A percentile compares a stretch with the other conserved stretches of the same genome.
phyloP scores from a whole-genome alignment of 2,888 invertebrate genomes.

The Molanna angustata region DNA sequence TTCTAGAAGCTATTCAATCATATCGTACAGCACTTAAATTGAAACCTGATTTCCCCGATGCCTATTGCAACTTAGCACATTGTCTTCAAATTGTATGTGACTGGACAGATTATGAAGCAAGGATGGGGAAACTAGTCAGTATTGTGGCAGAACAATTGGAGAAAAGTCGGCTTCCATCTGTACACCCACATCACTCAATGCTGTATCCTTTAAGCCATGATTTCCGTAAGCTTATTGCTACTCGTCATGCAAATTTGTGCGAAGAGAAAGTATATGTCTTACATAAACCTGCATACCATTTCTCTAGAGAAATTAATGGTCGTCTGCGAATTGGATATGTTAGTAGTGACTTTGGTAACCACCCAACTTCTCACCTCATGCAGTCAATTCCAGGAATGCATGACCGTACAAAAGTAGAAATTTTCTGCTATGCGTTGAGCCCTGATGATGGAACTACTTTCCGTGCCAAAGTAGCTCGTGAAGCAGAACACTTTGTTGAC shows the following conservation, averaged over 20 bases:
- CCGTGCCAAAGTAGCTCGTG: conserved; percentile 85
- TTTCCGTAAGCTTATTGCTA: conserved; percentile 90
- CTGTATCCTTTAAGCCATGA: conserved; percentile 95
- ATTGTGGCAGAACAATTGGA: conserved; percentile 95
- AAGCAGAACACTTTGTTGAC: conserved; percentile 95
- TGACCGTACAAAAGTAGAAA: conserved; percentile 76
- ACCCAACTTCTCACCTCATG: conserved; percentile 99
- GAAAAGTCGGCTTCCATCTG: conserved; percentile 91
- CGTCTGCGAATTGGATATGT: conserved; percentile 93
- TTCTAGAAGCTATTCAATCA: conserved; percentile 93
- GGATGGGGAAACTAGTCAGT: conserved; percentile 89
- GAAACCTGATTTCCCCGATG: conserved; percentile 98
- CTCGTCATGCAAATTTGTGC: conserved; percentile 93
- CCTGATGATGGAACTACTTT: conserved; percentile 97
- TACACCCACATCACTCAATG: conserved; percentile 99
- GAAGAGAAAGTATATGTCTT: conserved; percentile 72
- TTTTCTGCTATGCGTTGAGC: conserved; percentile 90
- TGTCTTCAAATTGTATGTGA: conserved; percentile 98
- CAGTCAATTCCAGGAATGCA: conserved; percentile 97
- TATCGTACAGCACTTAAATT: conserved; percentile 92
- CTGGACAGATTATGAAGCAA: conserved; percentile 92
- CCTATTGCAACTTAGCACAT: conserved; percentile 97
- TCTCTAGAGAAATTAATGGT: conserved; percentile 57
- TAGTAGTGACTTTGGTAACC: conserved; percentile 99
- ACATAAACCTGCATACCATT: conserved; percentile 76